A percentile compares a stretch with the other conserved stretches of the same genome.
These are phyloP conservation scores for Chamaea fasciata DNA, from an alignment of 2,113 vertebrate species.

Conservation along the genomic window DNA sequence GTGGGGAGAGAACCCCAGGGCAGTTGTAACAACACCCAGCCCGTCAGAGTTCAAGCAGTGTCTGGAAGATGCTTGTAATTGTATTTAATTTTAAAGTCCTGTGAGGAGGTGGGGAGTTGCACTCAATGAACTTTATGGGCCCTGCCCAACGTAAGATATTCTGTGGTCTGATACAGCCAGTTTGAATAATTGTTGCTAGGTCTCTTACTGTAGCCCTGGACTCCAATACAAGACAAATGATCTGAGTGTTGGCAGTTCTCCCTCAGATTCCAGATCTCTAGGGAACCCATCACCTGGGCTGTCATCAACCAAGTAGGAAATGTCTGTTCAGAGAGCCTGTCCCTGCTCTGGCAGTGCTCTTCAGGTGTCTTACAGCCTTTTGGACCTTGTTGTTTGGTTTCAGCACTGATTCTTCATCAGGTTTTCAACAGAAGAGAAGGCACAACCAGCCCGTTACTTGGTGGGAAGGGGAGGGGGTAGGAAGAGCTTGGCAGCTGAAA, in stretches of 20 bases:
- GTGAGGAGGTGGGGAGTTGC: background rate
- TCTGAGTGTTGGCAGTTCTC: background rate
- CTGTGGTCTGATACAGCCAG: background rate
- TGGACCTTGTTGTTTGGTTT: background rate
- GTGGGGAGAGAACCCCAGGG: background rate
- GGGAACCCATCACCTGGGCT: background rate
- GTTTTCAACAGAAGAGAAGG: background rate
- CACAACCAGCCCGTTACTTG: background rate
- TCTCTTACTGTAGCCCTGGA: background rate
- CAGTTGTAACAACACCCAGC: background rate
- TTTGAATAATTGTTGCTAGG: background rate
- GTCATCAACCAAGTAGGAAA: background rate
- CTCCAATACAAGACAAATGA: background rate
- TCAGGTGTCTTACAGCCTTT: background rate
- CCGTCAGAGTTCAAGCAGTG: background rate
- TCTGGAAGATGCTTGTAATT: background rate
- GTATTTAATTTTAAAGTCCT: background rate
- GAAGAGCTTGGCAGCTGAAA: background rate
- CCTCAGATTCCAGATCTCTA: background rate
- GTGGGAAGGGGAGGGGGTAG: background rate
- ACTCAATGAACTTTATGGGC: background rate
- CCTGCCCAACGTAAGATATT: background rate
- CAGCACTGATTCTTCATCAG: background rate
- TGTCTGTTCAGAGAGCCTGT: background rate
- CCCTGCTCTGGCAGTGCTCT: background rate